phyloP scores from a whole-genome alignment of 2,888 invertebrate species.

The Zootermopsis nevadensis region DNA sequence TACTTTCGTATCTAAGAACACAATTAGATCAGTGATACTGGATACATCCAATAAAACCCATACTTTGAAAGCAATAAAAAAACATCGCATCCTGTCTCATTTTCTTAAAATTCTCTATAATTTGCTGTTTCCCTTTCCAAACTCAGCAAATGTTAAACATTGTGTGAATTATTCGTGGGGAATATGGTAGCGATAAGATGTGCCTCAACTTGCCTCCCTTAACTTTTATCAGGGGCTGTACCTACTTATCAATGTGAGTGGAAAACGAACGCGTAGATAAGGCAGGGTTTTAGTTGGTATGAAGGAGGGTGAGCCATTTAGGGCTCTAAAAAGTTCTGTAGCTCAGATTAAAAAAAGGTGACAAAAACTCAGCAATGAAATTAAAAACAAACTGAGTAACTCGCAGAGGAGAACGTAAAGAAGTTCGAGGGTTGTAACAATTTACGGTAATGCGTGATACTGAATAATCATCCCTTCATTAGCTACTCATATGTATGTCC shows the following conservation, averaged over 20 bases:
- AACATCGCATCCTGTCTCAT: neutral
- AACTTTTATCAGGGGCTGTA: slow-evolving; percentile 33
- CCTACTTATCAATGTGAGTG: slow-evolving; percentile 8
- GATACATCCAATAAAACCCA: too few species aligned
- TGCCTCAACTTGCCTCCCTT: slow-evolving; percentile 6
- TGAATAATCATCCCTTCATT: neutral
- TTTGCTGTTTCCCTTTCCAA: neutral
- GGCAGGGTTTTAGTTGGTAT: neutral
- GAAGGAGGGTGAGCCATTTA: neutral
- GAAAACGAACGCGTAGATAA: slow-evolving; percentile 13
- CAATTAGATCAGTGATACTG: too few species aligned
- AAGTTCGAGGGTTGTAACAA: neutral
- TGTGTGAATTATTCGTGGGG: neutral
- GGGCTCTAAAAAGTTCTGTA: slow-evolving; percentile 24
- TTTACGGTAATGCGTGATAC: neutral
- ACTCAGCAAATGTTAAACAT: neutral
- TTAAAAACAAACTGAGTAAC: slow-evolving; percentile 50
- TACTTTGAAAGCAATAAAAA: neutral
- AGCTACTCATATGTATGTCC: neutral
- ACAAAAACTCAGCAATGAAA: slow-evolving; percentile 46
- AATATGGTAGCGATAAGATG: slow-evolving; percentile 28
- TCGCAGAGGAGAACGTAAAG: slow-evolving; percentile 13
- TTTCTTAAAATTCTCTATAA: neutral
- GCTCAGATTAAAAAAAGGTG: slow-evolving; percentile 30
- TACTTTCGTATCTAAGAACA: too few species aligned